A percentile compares a stretch with the other conserved stretches of the same genome.
Conservation (phyloP, 2,888 invertebrate genomes). For the Drosophila fungiperda region DNA sequence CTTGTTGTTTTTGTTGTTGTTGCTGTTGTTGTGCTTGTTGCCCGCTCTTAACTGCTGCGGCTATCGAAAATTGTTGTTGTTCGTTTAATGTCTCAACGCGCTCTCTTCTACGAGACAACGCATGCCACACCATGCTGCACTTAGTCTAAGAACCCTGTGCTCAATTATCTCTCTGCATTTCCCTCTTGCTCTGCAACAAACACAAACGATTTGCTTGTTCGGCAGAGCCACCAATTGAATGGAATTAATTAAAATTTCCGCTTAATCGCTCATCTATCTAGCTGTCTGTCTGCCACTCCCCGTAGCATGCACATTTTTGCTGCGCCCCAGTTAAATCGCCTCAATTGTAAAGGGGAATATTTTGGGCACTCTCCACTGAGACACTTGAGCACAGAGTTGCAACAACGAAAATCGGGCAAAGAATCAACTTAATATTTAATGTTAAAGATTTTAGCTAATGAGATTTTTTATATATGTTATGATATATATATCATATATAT, state of each 20-base stretch:
- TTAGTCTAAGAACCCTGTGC: slow-evolving; percentile 58
- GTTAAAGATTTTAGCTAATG: slow-evolving; percentile 13
- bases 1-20: slow-evolving; percentile 22
- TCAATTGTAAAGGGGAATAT: slow-evolving; percentile 8
- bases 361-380: slow-evolving; percentile 3
- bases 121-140: slow-evolving; percentile 64
- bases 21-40: slow-evolving; percentile 31
- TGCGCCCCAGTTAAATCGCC: slow-evolving; percentile 55
- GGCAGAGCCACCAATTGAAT: slow-evolving; percentile 56
- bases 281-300: background rate
- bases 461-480: slow-evolving; percentile 8
- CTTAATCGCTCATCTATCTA: slow-evolving; percentile 62
- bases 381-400: slow-evolving; percentile 57
- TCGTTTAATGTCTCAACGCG: slow-evolving; percentile 53
- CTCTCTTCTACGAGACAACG: slow-evolving; percentile 22
- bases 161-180: slow-evolving; percentile 43
- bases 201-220: slow-evolving; percentile 67
- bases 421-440: slow-evolving; percentile 12
- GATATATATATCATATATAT: background rate
- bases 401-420: background rate
- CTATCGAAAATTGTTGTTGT: slow-evolving; percentile 68
- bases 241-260: slow-evolving; percentile 82
- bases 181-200: slow-evolving; percentile 14
- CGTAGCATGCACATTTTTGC: slow-evolving; percentile 48
- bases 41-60: slow-evolving; percentile 55